These are phyloP conservation scores for Halictus quadricinctus DNA, from an alignment of 2,888 invertebrate genomes.

Conservation along the genomic window DNA sequence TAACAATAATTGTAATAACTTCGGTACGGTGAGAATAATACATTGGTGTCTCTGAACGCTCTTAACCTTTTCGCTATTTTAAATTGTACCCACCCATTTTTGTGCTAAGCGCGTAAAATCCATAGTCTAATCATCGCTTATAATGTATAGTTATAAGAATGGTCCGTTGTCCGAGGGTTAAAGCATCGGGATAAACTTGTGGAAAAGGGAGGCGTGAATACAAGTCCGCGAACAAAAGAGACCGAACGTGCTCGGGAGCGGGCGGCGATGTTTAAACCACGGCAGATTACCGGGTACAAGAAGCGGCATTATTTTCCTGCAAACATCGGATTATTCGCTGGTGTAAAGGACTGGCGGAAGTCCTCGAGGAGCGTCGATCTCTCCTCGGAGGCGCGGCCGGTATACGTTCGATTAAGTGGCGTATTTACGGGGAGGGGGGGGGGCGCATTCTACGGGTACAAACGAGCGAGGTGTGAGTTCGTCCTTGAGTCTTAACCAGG, in stretches of 20 bases:
- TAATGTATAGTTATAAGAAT: neutral
- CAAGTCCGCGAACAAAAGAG: neutral
- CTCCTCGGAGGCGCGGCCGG: neutral
- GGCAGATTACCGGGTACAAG: constrained; percentile 8
- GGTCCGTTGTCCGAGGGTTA: neutral
- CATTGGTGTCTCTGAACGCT: too few species aligned
- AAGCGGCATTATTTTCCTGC: neutral
- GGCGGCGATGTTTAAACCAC: neutral
- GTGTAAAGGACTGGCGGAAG: neutral
- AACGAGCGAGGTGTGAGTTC: constrained; percentile 38
- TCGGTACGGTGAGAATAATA: too few species aligned
- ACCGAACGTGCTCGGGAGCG: neutral
- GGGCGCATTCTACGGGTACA: constrained; percentile 31
- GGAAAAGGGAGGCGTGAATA: neutral
- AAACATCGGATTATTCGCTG: neutral
- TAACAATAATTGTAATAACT: too few species aligned
- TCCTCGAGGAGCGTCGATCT: constrained; percentile 1
- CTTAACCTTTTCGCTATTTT: too few species aligned
- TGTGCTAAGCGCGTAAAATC: too few species aligned
- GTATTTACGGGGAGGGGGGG: constrained; percentile 39
- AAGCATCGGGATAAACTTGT: neutral
- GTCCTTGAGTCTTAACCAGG: constrained; percentile 57
- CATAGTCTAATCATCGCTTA: too few species aligned
- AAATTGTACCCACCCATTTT: too few species aligned
- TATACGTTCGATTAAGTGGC: constrained; percentile 49